A percentile compares a stretch with the other conserved stretches of the same genome.
Evolutionary conservation across 2,113 vertebrate genomes (phyloP).

Genomic region (Mugil cephalus): DNA sequence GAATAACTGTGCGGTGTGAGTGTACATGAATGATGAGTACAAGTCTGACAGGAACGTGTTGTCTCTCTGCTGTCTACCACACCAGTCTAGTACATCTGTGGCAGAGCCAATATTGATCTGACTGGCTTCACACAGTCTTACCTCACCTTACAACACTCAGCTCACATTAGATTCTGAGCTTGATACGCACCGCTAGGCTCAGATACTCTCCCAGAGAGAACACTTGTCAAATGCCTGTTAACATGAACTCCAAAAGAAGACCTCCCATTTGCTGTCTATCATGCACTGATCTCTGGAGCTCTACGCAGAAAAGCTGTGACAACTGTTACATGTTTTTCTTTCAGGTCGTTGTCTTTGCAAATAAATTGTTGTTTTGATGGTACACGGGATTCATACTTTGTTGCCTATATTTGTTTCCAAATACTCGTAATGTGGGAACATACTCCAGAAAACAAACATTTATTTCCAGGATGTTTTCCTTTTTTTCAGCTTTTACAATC

Average conservation of each 20-base stretch:
- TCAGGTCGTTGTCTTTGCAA: conserved; percentile 3
- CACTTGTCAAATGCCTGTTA: conserved; percentile 61
- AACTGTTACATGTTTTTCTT: conserved; percentile 6
- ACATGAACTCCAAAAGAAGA: conserved; percentile 34
- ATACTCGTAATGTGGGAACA: too few relatives aligned
- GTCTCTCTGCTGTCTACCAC: conserved; percentile 20
- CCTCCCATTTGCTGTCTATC: conserved; percentile 45
- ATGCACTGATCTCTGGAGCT: not conserved
- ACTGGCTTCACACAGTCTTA: conserved; percentile 47
- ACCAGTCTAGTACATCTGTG: conserved; percentile 15
- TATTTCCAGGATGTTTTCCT: not conserved
- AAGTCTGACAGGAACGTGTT: conserved; percentile 7
- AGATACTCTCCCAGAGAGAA: conserved; percentile 42
- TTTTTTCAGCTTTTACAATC: conserved; percentile 22
- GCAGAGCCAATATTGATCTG: conserved; percentile 66
- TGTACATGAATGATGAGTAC: not conserved
- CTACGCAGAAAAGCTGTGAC: not conserved
- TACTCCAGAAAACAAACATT: not conserved
- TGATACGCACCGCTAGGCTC: conserved; percentile 47
- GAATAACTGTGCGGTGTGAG: not conserved
- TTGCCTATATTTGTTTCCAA: not conserved
- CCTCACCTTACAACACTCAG: conserved; percentile 63
- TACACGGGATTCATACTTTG: not conserved
- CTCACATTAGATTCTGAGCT: conserved; percentile 61
- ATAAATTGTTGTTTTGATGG: conserved; percentile 1